Evolutionary conservation across 2,888 invertebrate genomes (phyloP), one percentile per base, ranked within the genome.

Genomic region (Philaethria dido): DNA sequence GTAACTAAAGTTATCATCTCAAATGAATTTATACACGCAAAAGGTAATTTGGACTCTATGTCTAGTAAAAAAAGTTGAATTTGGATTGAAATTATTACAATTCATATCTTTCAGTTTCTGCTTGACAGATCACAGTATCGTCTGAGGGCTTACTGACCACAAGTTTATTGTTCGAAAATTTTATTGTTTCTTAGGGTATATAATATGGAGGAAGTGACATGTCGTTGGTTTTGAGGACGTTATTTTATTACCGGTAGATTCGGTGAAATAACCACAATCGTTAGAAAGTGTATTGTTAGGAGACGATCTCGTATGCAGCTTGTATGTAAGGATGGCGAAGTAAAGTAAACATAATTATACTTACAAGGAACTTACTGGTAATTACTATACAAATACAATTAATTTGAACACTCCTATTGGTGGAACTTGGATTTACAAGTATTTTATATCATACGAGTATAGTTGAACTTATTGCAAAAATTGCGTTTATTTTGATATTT

Each of bases 221-320:
- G 77, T 87, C 86, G 88, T 85, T 89, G 84, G 75, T 76, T 82
- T 84, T 83, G 81, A 77, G 78, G 80, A 81, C 82, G 83, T 84
- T 83, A 83, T 82, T 87, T 84, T 84, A 83, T 87, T 82, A 76
- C 74, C 48, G 74, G 44, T 74, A 72, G 74, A 74, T 78, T 77
- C 73, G 55, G 57, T 55, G 14, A 45, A 60, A 76, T n/a, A 76
- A 73, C 74, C 72, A 74, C 72, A 61, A 54, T 48, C 16, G 64
- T 57, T 52, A 33, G 33, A 22, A 16, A 20, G 8, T 50, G 0
- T 50, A 50, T 52, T 52, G 33, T 16, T 29, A 16, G 1, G 16
- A 16, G 3, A 29, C n/a, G 22, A 48, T 48, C 48, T 47, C 20
- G 47, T 47, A 4, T 45, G 45, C 3, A 45, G 9, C 18, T 45